Percentiles rank a stretch among this genome's conserved stretches.
Evolutionary conservation across 2,113 vertebrate species (phyloP).

Genomic region (Terrapene triunguis): DNA sequence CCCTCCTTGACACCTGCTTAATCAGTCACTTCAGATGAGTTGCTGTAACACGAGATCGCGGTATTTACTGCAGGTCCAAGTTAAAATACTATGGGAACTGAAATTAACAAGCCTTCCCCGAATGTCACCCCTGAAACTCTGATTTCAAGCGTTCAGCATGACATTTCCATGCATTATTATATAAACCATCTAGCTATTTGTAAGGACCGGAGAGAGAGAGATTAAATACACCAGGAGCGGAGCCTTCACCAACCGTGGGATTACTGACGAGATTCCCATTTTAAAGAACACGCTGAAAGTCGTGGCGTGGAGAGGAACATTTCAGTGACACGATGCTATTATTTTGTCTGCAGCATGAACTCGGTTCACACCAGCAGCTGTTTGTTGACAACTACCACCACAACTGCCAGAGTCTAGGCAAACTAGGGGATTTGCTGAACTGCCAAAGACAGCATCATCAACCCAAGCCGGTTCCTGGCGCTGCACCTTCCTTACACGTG

Average conservation of each 20-base stretch:
- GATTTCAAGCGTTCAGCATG: background rate
- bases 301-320: background rate
- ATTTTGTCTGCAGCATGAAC: background rate
- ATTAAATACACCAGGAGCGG: background rate
- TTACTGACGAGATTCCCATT: background rate
- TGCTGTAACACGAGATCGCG: background rate
- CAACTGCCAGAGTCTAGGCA: background rate
- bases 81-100: background rate
- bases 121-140: background rate
- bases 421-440: background rate
- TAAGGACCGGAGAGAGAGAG: background rate
- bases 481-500: background rate
- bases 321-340: background rate
- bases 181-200: background rate
- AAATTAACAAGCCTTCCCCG: background rate
- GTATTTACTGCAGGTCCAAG: background rate
- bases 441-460: background rate
- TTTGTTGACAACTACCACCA: background rate
- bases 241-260: background rate
- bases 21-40: background rate
- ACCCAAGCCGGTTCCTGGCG: background rate
- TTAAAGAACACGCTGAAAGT: background rate
- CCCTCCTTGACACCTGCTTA: background rate
- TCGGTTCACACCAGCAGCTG: background rate
- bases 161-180: background rate